A percentile compares a stretch with the other conserved stretches of the same genome.
Evolutionary conservation across 2,797 vertebrate genomes (phyloP).

Genomic region (Austrolebias charrua): DNA sequence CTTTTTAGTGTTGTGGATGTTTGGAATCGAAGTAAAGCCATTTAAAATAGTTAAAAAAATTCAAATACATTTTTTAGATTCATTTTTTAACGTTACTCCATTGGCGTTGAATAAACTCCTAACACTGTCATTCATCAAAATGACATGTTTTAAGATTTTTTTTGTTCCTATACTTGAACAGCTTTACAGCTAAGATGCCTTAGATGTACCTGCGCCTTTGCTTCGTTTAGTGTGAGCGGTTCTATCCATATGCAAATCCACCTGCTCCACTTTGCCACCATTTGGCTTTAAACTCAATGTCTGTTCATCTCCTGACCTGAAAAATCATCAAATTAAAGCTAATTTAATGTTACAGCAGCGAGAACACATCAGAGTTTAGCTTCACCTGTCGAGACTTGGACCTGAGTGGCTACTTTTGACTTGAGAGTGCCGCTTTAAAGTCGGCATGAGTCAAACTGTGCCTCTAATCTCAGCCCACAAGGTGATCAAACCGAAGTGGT

Average conservation of each 20-base stretch:
- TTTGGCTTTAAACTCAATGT: neutral
- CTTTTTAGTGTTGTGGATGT: neutral
- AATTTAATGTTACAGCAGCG: neutral
- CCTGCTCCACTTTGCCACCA: neutral
- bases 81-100: neutral
- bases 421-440: constrained; percentile 9
- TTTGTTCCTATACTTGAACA: neutral
- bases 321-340: constrained; percentile 11
- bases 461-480: constrained; percentile 19
- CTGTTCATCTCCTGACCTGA: constrained; percentile 2
- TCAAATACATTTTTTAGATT: neutral
- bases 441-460: constrained; percentile 9
- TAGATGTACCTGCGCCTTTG: neutral
- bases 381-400: constrained; percentile 11
- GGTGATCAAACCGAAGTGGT: constrained; percentile 26
- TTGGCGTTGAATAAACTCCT: neutral
- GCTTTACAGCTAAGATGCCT: neutral
- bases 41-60: neutral
- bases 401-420: constrained; percentile 25
- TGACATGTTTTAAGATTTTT: neutral
- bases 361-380: neutral
- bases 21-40: neutral
- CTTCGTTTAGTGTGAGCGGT: neutral
- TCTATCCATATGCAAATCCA: constrained; percentile 10
- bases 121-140: neutral